These are phyloP conservation scores for Xyrichtys novacula DNA, from an alignment of 2,797 vertebrate genomes.

Conservation along the genomic window DNA sequence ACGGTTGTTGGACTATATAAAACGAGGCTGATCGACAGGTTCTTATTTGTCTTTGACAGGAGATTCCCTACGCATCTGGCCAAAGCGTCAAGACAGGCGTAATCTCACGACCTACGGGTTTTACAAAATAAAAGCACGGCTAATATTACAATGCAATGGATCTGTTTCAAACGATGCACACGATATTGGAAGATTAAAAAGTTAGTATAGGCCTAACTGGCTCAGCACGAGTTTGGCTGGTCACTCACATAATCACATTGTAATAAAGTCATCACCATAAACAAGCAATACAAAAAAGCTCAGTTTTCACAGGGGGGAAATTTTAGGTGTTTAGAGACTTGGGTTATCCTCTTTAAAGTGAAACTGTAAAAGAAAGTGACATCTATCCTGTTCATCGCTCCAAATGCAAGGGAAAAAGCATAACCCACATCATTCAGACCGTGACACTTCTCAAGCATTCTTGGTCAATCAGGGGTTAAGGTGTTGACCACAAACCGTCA, in stretches of 20 bases:
- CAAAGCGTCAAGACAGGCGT: slow-evolving; percentile 33
- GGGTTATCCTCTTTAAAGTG: too few relatives aligned
- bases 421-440: neutral
- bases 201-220: neutral
- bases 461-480: neutral
- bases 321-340: too few relatives aligned
- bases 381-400: too few relatives aligned
- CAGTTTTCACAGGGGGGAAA: too few relatives aligned
- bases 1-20: slow-evolving; percentile 18
- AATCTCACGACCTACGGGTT: fast-evolving
- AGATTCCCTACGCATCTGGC: slow-evolving; percentile 66
- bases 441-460: neutral
- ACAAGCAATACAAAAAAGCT: too few relatives aligned
- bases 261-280: too few relatives aligned
- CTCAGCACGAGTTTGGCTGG: neutral
- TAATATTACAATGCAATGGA: neutral
- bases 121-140: slow-evolving; percentile 57
- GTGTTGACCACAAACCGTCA: neutral
- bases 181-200: too few relatives aligned
- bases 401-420: too few relatives aligned
- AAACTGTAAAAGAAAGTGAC: too few relatives aligned
- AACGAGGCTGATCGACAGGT: slow-evolving; percentile 67
- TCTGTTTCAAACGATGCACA: neutral
- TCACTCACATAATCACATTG: neutral
- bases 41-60: slow-evolving; percentile 67